phyloP scores from a whole-genome alignment of 2,888 invertebrate genomes.

The Tiphia femorata region DNA sequence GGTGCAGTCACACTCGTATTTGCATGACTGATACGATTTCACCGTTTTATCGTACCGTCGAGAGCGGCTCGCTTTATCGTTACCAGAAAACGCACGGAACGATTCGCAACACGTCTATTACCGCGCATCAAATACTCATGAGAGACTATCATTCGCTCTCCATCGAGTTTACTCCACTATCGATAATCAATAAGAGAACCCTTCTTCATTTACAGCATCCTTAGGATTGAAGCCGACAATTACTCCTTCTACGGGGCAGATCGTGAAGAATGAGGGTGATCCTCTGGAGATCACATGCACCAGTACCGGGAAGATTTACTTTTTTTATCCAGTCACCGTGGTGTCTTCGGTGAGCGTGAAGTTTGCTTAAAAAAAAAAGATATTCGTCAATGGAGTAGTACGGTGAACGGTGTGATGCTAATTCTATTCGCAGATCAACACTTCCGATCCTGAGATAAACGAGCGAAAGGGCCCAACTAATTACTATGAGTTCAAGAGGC shows the following conservation, averaged over 20 bases:
- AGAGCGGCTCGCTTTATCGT: too few species aligned
- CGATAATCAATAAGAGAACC: not conserved
- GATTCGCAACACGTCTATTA: not conserved
- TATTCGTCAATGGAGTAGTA: too few species aligned
- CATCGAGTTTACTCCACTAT: too few species aligned
- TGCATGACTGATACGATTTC: too few species aligned
- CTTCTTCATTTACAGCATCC: not conserved
- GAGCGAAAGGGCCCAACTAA: too few species aligned
- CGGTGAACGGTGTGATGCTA: not conserved
- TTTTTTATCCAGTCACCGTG: slow-evolving; percentile 45
- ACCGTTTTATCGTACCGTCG: too few species aligned
- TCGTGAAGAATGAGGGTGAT: slow-evolving; percentile 54
- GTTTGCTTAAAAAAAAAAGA: too few species aligned
- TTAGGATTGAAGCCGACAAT: slow-evolving; percentile 33
- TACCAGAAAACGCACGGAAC: not conserved
- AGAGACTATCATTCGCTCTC: not conserved
- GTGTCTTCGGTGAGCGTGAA: too few species aligned
- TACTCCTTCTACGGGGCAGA: slow-evolving; percentile 31
- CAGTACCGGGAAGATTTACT: slow-evolving; percentile 31
- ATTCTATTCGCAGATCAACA: slow-evolving; percentile 24
- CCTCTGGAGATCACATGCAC: slow-evolving; percentile 48
- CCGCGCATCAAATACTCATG: not conserved
- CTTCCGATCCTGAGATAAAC: slow-evolving; percentile 27
- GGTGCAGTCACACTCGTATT: too few species aligned
- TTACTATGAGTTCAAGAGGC: too few species aligned